Evolutionary conservation across 2,113 vertebrate species (phyloP).

Genomic region (Cyprinodon variegatus): DNA sequence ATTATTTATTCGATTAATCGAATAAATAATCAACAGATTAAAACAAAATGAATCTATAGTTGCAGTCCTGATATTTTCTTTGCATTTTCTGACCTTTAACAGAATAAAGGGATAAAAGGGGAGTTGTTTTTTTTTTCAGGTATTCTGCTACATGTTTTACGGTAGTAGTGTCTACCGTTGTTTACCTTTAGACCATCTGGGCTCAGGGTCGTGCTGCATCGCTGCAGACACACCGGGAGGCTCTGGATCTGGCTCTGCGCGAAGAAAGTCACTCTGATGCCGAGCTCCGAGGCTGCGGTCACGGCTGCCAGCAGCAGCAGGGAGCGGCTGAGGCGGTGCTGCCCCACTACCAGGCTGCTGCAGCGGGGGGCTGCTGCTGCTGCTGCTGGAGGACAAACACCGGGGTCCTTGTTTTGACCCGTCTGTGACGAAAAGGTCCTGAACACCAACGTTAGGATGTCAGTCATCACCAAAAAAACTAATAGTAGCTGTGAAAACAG

Average conservation of each 20-base stretch:
- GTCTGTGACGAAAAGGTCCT: slow-evolving; percentile 45
- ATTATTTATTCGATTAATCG: no score
- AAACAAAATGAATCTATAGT: no score
- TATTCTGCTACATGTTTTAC: not conserved
- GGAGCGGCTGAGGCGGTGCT: slow-evolving; percentile 57
- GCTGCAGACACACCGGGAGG: slow-evolving; percentile 70
- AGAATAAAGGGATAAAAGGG: not conserved
- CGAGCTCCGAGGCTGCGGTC: slow-evolving; percentile 72
- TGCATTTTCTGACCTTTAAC: no score
- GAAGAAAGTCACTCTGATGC: slow-evolving; percentile 72
- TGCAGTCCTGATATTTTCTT: no score
- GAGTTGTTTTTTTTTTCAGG: no score
- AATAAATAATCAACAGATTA: no score
- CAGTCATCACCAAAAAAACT: slow-evolving; percentile 56
- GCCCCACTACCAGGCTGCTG: slow-evolving; percentile 68
- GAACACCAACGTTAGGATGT: slow-evolving; percentile 71
- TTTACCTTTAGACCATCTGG: slow-evolving; percentile 76
- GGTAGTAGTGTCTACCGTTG: not conserved
- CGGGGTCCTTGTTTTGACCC: not conserved
- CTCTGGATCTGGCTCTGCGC: slow-evolving; percentile 71
- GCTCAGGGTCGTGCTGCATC: slow-evolving; percentile 54
- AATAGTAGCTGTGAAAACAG: not conserved
- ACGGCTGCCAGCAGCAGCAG: slow-evolving; percentile 77
- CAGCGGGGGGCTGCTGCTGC: slow-evolving; percentile 1
- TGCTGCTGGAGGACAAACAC: rapidly evolving